phyloP scores from a whole-genome alignment of 2,113 vertebrate species.

The Daubentonia madagascariensis region DNA sequence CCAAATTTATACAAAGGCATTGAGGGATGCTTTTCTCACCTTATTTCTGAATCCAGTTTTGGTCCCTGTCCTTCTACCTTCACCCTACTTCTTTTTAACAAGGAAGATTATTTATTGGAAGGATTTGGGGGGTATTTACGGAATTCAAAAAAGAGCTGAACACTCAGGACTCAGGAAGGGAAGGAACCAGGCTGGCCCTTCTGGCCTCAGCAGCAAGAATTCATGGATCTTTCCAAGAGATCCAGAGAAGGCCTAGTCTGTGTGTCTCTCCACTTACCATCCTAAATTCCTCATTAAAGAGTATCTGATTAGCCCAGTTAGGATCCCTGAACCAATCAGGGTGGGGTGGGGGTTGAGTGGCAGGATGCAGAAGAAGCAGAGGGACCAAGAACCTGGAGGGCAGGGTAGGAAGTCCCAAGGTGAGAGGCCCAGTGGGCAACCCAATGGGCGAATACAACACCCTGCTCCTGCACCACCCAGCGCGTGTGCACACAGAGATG shows the following conservation, averaged over 20 bases:
- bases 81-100: neutral
- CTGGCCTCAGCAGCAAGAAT: neutral
- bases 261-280: neutral
- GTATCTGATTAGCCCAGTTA: neutral
- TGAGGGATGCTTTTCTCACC: neutral
- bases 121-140: neutral
- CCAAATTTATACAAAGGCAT: neutral
- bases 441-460: accelerated
- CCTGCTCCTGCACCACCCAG: neutral
- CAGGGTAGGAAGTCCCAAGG: neutral
- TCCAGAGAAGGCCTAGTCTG: neutral
- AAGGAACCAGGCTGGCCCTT: neutral
- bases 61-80: neutral
- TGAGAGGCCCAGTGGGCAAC: neutral
- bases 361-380: neutral
- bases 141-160: neutral
- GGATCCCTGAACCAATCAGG: neutral
- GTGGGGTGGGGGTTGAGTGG: neutral
- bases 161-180: neutral
- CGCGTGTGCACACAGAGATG: too few relatives aligned
- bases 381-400: neutral
- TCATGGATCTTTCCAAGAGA: neutral
- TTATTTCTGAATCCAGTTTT: neutral
- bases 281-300: neutral
- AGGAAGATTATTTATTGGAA: neutral